These are phyloP conservation scores for Alethe castanea DNA, from an alignment of 2,113 vertebrate species.

Conservation along the genomic window DNA sequence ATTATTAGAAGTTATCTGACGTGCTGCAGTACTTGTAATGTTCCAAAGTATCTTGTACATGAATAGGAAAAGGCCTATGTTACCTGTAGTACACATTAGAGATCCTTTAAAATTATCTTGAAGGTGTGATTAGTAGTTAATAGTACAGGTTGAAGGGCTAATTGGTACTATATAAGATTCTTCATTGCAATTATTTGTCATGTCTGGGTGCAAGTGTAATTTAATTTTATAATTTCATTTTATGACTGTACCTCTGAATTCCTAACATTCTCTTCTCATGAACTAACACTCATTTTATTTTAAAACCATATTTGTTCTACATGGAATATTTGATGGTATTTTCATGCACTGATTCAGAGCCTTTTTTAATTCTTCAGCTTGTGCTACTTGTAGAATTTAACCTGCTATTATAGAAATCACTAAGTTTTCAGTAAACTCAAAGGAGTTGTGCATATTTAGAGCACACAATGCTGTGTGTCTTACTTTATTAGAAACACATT, in stretches of 20 bases:
- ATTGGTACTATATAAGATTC: not conserved
- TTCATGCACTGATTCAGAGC: not conserved
- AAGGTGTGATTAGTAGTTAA: not conserved
- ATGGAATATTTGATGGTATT: not conserved
- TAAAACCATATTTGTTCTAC: not conserved
- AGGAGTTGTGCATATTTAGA: not conserved
- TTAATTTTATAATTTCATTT: not conserved
- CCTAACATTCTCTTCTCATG: not conserved
- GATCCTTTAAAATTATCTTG: not conserved
- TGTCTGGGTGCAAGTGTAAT: not conserved
- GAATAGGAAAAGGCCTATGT: not conserved
- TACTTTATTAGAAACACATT: not conserved
- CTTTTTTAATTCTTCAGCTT: not conserved
- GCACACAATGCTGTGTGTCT: not conserved
- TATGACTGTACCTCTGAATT: not conserved
- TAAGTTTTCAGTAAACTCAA: not conserved
- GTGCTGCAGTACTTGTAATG: not conserved
- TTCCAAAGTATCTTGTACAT: conserved; percentile 11
- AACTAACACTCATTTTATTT: not conserved
- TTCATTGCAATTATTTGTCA: not conserved
- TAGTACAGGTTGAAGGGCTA: not conserved
- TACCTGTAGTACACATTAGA: not conserved
- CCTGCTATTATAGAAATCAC: not conserved
- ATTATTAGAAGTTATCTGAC: not conserved
- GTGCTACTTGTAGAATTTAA: conserved; percentile 1